Percentiles rank a stretch among this genome's conserved stretches.
These are phyloP conservation scores for Biston betularia DNA, from an alignment of 2,888 invertebrate species.

Conservation along the genomic window DNA sequence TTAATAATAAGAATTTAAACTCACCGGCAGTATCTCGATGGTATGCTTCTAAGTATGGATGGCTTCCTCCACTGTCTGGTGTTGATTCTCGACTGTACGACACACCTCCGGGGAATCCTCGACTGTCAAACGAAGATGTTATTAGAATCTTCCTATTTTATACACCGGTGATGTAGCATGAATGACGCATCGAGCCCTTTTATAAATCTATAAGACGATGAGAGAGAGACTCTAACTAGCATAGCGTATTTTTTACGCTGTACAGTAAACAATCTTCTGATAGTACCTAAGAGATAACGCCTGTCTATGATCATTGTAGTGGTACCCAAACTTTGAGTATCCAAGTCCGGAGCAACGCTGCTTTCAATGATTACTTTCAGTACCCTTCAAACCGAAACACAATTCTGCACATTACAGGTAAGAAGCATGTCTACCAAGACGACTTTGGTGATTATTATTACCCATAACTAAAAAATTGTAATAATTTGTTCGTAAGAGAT, in stretches of 20 bases:
- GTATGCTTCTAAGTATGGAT: slow-evolving; percentile 94
- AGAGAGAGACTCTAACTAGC: background rate
- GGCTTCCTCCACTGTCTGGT: slow-evolving; percentile 95
- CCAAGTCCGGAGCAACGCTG: too few relatives aligned
- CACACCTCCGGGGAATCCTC: slow-evolving; percentile 88
- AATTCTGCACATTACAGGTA: background rate
- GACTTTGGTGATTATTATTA: background rate
- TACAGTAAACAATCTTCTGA: too few relatives aligned
- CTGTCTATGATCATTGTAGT: too few relatives aligned
- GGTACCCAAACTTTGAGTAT: too few relatives aligned
- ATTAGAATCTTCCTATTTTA: slow-evolving; percentile 3
- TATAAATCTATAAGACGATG: background rate
- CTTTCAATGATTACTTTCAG: too few relatives aligned
- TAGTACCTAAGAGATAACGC: too few relatives aligned
- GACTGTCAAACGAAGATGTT: slow-evolving; percentile 71
- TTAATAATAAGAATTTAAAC: slow-evolving; percentile 49
- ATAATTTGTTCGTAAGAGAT: too few relatives aligned
- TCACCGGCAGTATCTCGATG: slow-evolving; percentile 93
- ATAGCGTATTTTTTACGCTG: too few relatives aligned
- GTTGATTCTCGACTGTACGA: slow-evolving; percentile 95
- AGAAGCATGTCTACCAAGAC: background rate
- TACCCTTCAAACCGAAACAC: too few relatives aligned
- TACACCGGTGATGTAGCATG: too few relatives aligned
- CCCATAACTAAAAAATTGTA: too few relatives aligned
- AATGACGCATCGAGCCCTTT: background rate